A percentile compares a stretch with the other conserved stretches of the same genome.
phyloP scores from a whole-genome alignment of 2,797 vertebrate species.

The Chaetodon trifasciatus region DNA sequence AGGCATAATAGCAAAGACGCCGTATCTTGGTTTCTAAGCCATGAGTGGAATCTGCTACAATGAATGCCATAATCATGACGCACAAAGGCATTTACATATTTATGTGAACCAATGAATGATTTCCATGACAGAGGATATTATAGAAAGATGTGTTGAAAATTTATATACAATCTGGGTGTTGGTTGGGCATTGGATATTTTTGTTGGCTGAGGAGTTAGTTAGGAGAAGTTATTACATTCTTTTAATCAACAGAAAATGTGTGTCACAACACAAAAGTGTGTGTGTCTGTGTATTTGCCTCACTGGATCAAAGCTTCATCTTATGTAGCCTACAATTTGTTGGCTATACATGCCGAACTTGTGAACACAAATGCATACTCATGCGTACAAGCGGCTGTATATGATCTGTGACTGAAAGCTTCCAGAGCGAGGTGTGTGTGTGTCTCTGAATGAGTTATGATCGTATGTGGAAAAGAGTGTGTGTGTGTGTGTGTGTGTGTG shows the following conservation, averaged over 20 bases:
- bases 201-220: conserved; percentile 30
- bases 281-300: conserved; percentile 12
- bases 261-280: conserved; percentile 4
- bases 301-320: conserved; percentile 31
- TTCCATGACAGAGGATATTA: conserved; percentile 6
- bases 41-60: neutral
- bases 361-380: neutral
- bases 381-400: conserved; percentile 69
- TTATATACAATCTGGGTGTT: conserved; percentile 13
- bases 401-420: conserved; percentile 83
- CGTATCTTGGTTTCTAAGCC: neutral
- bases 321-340: conserved; percentile 23
- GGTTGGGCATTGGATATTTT: conserved; percentile 34
- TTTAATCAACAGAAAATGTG: conserved; percentile 41
- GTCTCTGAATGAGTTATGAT: conserved; percentile 70
- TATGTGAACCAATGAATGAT: neutral
- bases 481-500: conserved; percentile 42
- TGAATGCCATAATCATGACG: neutral
- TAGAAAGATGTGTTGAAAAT: conserved; percentile 10
- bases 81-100: conserved; percentile 27
- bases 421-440: conserved; percentile 69
- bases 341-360: conserved; percentile 4
- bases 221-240: conserved; percentile 22
- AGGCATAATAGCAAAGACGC: conserved; percentile 5
- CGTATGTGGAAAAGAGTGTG: conserved; percentile 40